Base-by-base conservation (phyloP, 1,140 invertebrate genomes). In the Olivierus martensii region DNA sequence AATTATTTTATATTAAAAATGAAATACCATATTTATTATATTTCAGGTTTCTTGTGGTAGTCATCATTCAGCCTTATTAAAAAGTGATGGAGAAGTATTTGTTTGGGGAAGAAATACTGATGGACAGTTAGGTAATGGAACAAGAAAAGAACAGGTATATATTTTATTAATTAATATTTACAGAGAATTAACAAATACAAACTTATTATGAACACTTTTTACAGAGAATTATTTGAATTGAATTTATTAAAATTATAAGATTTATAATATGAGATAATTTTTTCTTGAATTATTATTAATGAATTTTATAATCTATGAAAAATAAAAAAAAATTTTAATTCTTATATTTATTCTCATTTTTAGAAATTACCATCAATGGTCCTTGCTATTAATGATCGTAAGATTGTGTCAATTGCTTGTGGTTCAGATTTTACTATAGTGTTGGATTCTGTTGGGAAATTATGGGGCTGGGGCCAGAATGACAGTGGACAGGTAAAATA, bases 71-170 rank as follows among this genome's bases (percentile, higher is more conserved):
- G 72, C 76, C 14, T 59, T 83, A n/a, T 59, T 83, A 34, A 82
- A 79, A 3, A 71, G 72, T 46, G 72, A 77, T 57, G 80, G 79
- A 14, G 72, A 72, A 34, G 67, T 83, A 3, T 83, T 78, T 59
- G 73, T 75, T 1, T 84, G 81, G 80, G 82, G 82, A 28, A 67
- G 76, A 39, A 83, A 81, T 66, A 63, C 79, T 15, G 80, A 83
- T 63, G 81, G 79, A 14, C 82, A 83, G 65, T 66, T 82, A 51
- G 82, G 82, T n/a, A 76, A 76, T 55, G 74, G 75, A 38, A 71
- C 67, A 9, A 67, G 74, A 56, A 72, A 73, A 53, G 70, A 72
- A 59, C 61, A 66, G 58, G 67, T 70, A 49, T 61, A 56, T 52
- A n/a, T n/a, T n/a, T n/a, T n/a, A n/a, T 14, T 36, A 17, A 12